Conservation (phyloP, 2,888 invertebrate genomes). For the Willowsia nigromaculata region DNA sequence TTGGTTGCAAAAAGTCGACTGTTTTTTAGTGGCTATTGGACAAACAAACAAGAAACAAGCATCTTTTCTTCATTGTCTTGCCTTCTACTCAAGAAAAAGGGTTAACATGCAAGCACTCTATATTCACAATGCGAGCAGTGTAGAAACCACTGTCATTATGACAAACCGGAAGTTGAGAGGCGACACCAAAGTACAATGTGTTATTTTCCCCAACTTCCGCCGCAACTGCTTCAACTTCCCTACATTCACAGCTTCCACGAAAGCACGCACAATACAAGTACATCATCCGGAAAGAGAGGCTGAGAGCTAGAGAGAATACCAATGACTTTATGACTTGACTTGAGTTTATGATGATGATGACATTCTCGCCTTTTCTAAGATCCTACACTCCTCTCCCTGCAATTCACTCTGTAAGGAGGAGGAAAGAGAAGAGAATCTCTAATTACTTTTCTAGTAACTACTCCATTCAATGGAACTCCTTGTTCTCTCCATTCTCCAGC, state of each 20-base stretch:
- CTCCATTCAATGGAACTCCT: no score
- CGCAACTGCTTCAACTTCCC: not conserved
- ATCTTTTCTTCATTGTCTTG: no score
- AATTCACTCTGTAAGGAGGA: not conserved
- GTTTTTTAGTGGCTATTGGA: no score
- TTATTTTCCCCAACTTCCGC: not conserved
- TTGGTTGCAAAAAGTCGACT: no score
- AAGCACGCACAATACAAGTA: not conserved
- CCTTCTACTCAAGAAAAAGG: not conserved
- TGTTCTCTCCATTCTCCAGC: no score
- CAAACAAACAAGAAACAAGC: no score
- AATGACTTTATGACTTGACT: conserved; percentile 2
- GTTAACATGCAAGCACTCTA: not conserved
- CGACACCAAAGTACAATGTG: not conserved
- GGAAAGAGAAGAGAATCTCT: not conserved
- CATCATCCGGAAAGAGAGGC: not conserved
- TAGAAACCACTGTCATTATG: not conserved
- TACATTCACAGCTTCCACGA: not conserved
- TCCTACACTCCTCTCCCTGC: no score
- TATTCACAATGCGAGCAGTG: not conserved
- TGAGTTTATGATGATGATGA: not conserved
- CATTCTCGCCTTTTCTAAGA: not conserved
- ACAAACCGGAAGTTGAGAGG: not conserved
- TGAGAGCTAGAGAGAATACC: not conserved
- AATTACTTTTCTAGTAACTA: conserved; percentile 14